phyloP scores from a whole-genome alignment of 1,140 invertebrate genomes.

The Drosophila tani region DNA sequence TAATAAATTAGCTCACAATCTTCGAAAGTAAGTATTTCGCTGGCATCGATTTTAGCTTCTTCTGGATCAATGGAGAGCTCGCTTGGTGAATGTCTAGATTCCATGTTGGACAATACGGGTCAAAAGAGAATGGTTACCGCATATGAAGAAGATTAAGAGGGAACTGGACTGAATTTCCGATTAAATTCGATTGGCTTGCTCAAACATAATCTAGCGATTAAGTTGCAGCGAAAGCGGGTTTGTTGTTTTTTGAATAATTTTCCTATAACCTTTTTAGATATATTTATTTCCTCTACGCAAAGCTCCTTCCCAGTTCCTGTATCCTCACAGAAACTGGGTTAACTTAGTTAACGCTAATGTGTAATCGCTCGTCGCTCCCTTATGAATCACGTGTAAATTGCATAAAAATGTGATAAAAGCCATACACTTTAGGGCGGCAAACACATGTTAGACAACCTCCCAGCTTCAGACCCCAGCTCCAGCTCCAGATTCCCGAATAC shows the following conservation, averaged over 20 bases:
- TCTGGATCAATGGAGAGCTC: conserved; percentile 12
- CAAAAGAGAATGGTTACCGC: conserved; percentile 39
- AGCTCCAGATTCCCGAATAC: not conserved
- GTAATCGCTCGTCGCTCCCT: conserved; percentile 41
- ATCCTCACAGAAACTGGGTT: too few relatives aligned
- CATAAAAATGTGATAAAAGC: conserved; percentile 27
- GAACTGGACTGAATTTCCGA: conserved; percentile 6
- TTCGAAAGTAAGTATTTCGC: conserved; percentile 22
- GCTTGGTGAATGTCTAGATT: conserved; percentile 37
- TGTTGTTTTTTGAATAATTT: not conserved
- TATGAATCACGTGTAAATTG: conserved; percentile 58
- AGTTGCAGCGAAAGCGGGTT: not conserved
- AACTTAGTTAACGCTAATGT: conserved; percentile 5
- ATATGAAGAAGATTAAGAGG: conserved; percentile 13
- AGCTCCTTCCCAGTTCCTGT: too few relatives aligned
- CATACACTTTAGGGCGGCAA: conserved; percentile 49
- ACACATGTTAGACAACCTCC: conserved; percentile 50
- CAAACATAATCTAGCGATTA: conserved; percentile 8
- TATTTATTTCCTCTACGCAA: too few relatives aligned
- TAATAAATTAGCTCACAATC: conserved; percentile 2
- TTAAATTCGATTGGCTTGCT: not conserved
- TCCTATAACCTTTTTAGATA: not conserved
- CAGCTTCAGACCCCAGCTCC: not conserved
- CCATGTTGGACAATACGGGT: conserved; percentile 26
- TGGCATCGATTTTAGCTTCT: conserved; percentile 20